phyloP scores from a whole-genome alignment of 2,888 invertebrate species.

The Celastrina argiolus region DNA sequence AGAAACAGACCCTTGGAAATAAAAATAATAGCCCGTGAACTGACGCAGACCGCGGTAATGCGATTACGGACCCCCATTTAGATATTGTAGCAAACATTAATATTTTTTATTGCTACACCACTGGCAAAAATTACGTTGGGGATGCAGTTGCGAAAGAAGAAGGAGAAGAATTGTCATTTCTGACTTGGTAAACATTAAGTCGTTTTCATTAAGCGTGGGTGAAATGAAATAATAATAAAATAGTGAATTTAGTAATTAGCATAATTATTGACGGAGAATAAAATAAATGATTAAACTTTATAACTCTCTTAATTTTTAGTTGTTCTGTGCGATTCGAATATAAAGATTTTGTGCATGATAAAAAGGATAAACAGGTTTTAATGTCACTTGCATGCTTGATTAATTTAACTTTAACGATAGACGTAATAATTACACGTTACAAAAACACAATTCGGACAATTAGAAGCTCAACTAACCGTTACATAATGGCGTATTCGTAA shows the following conservation, averaged over 20 bases:
- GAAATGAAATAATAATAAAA: too few relatives aligned
- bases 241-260: too few relatives aligned
- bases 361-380: too few relatives aligned
- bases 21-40: slow-evolving; percentile 71
- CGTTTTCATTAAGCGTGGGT: too few relatives aligned
- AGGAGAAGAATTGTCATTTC: background rate
- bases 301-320: too few relatives aligned
- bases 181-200: background rate
- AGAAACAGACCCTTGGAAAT: slow-evolving; percentile 57
- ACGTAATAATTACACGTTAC: background rate
- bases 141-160: background rate
- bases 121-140: background rate
- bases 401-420: too few relatives aligned
- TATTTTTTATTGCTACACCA: slow-evolving; percentile 68
- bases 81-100: slow-evolving; percentile 64
- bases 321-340: too few relatives aligned
- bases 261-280: too few relatives aligned
- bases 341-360: too few relatives aligned
- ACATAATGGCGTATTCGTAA: background rate
- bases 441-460: background rate
- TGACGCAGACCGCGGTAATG: slow-evolving; percentile 63
- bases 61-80: slow-evolving; percentile 54
- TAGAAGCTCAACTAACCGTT: slow-evolving; percentile 3
- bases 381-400: too few relatives aligned
- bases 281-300: too few relatives aligned